These are phyloP conservation scores for Drosophila virilis DNA, from an alignment of 1,140 invertebrate species.

Conservation along the genomic window DNA sequence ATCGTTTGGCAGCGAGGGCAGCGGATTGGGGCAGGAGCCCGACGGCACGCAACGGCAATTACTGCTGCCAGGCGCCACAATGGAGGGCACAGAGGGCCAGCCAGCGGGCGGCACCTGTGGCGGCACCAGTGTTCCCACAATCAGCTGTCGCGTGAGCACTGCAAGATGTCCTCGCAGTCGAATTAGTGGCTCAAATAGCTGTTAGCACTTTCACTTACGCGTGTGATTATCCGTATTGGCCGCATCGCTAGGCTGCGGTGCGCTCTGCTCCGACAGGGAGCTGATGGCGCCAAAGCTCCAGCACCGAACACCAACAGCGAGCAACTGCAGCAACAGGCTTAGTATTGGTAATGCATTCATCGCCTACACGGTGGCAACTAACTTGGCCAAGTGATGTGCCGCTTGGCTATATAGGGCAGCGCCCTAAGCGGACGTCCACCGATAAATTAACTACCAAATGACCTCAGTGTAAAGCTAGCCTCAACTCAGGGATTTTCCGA, in stretches of 20 bases:
- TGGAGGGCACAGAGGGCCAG: constrained; percentile 46
- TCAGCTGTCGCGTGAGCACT: constrained; percentile 74
- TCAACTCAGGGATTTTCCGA: constrained; percentile 67
- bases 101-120: constrained; percentile 30
- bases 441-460: constrained; percentile 59
- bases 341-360: constrained; percentile 49
- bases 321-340: constrained; percentile 31
- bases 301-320: background rate
- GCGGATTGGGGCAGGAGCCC: constrained; percentile 70
- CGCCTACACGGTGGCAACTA: constrained; percentile 53
- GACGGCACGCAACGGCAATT: constrained; percentile 80
- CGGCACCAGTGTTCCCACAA: constrained; percentile 67
- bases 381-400: constrained; percentile 28
- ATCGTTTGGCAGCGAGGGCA: constrained; percentile 67
- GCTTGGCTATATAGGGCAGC: constrained; percentile 59
- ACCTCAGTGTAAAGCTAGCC: constrained; percentile 35
- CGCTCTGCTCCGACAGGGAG: background rate
- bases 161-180: background rate
- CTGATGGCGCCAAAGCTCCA: constrained; percentile 51
- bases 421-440: constrained; percentile 23
- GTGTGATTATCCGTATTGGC: constrained; percentile 56
- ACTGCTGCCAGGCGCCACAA: constrained; percentile 39
- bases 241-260: constrained; percentile 60
- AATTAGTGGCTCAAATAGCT: too few relatives aligned
- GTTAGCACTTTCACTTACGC: constrained; percentile 40